Evolutionary conservation across 2,113 vertebrate species (phyloP).

Genomic region (Solenodon paradoxus): DNA sequence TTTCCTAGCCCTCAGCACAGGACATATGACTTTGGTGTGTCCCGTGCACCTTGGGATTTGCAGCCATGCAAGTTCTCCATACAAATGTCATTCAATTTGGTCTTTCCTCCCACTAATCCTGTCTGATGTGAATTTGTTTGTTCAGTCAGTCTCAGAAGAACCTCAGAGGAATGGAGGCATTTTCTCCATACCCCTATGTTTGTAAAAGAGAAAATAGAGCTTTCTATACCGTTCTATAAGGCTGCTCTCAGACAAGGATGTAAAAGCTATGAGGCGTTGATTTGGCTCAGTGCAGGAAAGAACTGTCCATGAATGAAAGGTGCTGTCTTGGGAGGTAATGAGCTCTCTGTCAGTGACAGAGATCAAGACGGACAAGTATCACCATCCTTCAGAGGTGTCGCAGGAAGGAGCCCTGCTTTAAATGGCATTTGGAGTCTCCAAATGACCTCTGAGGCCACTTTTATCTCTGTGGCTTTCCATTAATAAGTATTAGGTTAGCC

Average conservation of each 20-base stretch:
- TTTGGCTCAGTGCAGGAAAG: conserved; percentile 16
- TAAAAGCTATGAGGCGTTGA: not conserved
- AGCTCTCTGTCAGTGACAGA: not conserved
- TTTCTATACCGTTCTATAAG: not conserved
- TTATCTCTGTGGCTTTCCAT: conserved; percentile 15
- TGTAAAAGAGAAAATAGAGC: not conserved
- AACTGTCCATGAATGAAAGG: conserved; percentile 2
- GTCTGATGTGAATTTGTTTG: too few species aligned
- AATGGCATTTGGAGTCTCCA: not conserved
- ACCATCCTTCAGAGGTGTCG: not conserved
- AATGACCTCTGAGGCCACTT: conserved; percentile 31
- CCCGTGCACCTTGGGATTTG: too few species aligned
- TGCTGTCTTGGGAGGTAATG: not conserved
- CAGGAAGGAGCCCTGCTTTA: conserved; percentile 17
- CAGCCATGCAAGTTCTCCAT: too few species aligned
- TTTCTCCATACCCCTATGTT: too few species aligned
- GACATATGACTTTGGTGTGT: too few species aligned
- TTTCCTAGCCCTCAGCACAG: too few species aligned
- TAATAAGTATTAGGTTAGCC: not conserved
- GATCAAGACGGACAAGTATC: not conserved
- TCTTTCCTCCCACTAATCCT: too few species aligned
- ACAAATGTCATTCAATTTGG: too few species aligned
- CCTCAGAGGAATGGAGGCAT: too few species aligned
- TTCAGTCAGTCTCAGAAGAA: too few species aligned
- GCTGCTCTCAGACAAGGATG: not conserved